These are phyloP conservation scores for Cheirogaleus medius DNA, from an alignment of 2,113 vertebrate genomes.

Conservation along the genomic window DNA sequence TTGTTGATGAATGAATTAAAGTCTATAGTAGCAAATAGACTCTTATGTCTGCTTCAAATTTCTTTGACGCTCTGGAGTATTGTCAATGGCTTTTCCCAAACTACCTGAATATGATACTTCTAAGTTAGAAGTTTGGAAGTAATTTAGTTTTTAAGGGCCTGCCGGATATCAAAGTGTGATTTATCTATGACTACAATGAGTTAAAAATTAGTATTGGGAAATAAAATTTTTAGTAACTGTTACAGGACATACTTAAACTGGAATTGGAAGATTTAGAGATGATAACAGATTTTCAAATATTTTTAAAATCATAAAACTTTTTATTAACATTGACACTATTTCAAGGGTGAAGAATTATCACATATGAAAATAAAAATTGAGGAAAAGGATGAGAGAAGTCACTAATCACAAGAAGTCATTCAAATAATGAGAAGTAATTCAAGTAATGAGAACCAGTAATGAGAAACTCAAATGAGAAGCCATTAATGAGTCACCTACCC, in stretches of 20 bases:
- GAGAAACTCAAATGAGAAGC: background rate
- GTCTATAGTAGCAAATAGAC: background rate
- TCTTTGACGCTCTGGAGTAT: background rate
- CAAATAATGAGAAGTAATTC: background rate
- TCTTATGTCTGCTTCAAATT: background rate
- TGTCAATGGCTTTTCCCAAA: background rate
- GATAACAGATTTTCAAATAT: conserved; percentile 3
- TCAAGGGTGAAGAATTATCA: background rate
- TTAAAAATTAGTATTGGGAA: conserved; percentile 1
- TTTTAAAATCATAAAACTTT: background rate
- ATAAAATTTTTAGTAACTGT: background rate
- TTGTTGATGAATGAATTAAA: background rate
- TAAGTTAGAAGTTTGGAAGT: background rate
- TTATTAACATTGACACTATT: background rate
- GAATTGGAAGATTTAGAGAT: background rate
- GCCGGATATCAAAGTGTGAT: background rate
- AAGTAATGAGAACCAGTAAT: background rate
- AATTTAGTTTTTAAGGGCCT: background rate
- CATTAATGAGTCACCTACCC: background rate
- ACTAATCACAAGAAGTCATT: background rate
- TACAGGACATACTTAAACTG: background rate
- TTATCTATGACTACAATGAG: background rate
- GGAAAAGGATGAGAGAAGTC: background rate
- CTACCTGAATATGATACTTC: background rate
- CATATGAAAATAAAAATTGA: background rate